These are phyloP conservation scores for Gyps fulvus DNA, from an alignment of 2,113 vertebrate species.

Conservation along the genomic window DNA sequence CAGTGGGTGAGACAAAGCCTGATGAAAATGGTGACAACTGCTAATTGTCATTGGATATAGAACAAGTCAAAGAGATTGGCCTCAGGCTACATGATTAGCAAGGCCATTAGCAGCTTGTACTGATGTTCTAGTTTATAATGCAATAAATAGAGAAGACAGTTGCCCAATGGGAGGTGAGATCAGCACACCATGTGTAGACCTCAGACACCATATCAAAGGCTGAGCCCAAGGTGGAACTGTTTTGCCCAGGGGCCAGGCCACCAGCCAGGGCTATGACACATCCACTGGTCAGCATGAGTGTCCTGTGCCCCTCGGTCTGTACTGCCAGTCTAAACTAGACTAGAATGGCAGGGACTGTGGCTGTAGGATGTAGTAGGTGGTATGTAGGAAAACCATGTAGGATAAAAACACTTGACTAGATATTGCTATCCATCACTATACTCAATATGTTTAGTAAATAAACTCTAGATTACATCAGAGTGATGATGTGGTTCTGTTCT, in stretches of 20 bases:
- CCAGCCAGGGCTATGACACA: neutral
- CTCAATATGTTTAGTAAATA: neutral
- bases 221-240: neutral
- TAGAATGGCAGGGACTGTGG: neutral
- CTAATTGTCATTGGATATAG: neutral
- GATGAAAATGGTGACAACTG: neutral
- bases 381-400: neutral
- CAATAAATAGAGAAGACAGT: neutral
- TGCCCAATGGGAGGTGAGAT: accelerated
- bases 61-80: neutral
- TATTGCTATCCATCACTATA: neutral
- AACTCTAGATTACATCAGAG: neutral
- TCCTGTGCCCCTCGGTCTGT: neutral
- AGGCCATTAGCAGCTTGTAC: neutral
- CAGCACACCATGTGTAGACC: accelerated
- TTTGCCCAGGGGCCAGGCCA: neutral
- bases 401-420: neutral
- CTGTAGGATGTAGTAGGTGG: neutral
- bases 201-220: neutral
- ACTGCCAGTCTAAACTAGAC: neutral
- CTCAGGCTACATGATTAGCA: neutral
- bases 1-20: neutral
- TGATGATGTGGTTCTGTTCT: neutral
- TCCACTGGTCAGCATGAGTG: too few species aligned
- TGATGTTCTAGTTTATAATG: neutral